phyloP scores from a whole-genome alignment of 2,113 vertebrate species.

The Gavialis gangeticus region DNA sequence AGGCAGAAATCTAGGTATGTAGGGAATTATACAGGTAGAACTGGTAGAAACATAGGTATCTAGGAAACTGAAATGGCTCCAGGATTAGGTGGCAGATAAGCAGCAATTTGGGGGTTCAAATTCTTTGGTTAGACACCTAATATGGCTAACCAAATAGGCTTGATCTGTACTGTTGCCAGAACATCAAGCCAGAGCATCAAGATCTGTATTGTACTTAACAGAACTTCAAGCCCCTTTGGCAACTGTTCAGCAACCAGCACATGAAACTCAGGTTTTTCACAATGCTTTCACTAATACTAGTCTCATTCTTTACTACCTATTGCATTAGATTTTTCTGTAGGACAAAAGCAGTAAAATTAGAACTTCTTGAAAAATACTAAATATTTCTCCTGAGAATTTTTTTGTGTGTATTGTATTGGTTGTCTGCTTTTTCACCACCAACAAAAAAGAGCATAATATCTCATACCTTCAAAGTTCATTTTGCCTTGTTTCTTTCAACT shows the following conservation, averaged over 20 bases:
- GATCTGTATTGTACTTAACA: neutral
- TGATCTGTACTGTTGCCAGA: neutral
- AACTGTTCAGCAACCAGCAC: neutral
- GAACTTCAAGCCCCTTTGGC: neutral
- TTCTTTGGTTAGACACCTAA: neutral
- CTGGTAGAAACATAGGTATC: neutral
- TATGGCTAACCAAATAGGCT: neutral
- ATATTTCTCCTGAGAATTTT: neutral
- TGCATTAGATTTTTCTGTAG: neutral
- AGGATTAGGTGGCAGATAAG: neutral
- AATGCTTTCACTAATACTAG: neutral
- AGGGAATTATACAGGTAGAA: neutral
- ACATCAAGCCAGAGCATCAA: neutral
- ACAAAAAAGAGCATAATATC: too few relatives aligned
- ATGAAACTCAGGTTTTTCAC: neutral
- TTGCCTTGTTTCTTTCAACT: rapidly evolving
- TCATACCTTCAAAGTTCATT: rapidly evolving
- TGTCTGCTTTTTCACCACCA: too few relatives aligned
- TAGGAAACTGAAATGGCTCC: neutral
- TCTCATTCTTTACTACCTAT: neutral
- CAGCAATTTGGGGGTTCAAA: neutral
- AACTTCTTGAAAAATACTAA: neutral
- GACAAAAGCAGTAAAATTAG: neutral
- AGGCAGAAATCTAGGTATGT: neutral
- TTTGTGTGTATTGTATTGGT: too few relatives aligned